Evolutionary conservation across 2,113 vertebrate genomes (phyloP).

Genomic region (Gracilinanus agilis): DNA sequence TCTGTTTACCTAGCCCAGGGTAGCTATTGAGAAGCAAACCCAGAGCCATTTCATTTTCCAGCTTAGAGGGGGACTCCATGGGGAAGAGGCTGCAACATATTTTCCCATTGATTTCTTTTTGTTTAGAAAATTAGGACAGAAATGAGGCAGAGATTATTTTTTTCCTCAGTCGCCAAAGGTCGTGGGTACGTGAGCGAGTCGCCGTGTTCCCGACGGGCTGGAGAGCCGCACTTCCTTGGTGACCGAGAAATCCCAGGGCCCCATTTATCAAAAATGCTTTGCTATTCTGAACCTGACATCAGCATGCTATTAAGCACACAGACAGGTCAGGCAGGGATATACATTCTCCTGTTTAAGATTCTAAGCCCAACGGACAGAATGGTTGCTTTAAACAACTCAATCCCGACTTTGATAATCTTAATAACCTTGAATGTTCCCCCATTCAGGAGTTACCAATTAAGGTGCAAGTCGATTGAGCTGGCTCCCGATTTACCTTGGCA

Average conservation of each 20-base stretch:
- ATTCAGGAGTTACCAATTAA: slow-evolving; percentile 4
- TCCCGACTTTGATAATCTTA: background rate
- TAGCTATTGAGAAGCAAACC: background rate
- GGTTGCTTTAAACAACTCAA: background rate
- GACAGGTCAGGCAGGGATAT: background rate
- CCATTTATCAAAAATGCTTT: slow-evolving; percentile 6
- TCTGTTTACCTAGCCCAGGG: background rate
- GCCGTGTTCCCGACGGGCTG: background rate
- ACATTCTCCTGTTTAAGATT: slow-evolving; percentile 1
- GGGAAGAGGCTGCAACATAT: background rate
- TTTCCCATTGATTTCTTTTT: background rate
- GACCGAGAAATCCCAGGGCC: background rate
- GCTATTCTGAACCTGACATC: background rate
- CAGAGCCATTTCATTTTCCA: slow-evolving; percentile 1
- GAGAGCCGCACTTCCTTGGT: background rate
- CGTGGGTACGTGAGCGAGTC: background rate
- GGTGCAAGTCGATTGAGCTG: background rate
- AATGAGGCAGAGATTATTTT: background rate
- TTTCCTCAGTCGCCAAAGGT: background rate
- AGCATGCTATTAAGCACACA: background rate
- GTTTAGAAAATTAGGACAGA: background rate
- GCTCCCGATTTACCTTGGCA: background rate
- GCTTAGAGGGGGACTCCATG: background rate
- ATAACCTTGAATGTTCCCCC: background rate
- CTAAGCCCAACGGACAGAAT: background rate